Percentiles rank a stretch among this genome's conserved stretches.
phyloP scores from a whole-genome alignment of 2,797 vertebrate species.

The Sparus aurata region DNA sequence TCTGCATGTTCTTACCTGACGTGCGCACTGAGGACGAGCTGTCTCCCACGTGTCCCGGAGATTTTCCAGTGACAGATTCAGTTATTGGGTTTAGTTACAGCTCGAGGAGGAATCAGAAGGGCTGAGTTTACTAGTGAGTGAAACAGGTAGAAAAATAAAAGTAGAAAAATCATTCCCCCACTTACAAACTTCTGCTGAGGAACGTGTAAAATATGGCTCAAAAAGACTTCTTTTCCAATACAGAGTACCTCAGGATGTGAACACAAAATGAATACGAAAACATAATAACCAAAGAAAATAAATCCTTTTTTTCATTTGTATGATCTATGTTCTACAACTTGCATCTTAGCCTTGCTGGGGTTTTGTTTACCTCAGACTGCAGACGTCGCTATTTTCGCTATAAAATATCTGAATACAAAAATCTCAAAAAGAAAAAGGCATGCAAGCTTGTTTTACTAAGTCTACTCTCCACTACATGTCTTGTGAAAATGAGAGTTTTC shows the following conservation, averaged over 20 bases:
- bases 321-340: too few relatives aligned
- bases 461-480: too few relatives aligned
- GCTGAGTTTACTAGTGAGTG: slow-evolving; percentile 23
- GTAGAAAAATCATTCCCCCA: background rate
- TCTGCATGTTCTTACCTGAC: slow-evolving; percentile 48
- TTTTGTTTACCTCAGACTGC: too few relatives aligned
- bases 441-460: too few relatives aligned
- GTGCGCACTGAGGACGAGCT: slow-evolving; percentile 30
- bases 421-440: too few relatives aligned
- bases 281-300: background rate
- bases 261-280: background rate
- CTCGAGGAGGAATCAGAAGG: background rate
- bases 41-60: slow-evolving; percentile 20
- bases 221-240: background rate
- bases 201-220: background rate
- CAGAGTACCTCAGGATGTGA: too few relatives aligned
- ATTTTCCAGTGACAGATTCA: slow-evolving; percentile 19
- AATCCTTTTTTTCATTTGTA: background rate
- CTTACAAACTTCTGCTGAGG: too few relatives aligned
- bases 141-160: slow-evolving; percentile 15
- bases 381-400: too few relatives aligned
- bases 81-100: slow-evolving; percentile 22
- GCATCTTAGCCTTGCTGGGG: too few relatives aligned
- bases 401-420: background rate
- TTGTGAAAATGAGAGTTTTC: too few relatives aligned